Conservation (phyloP, 2,888 invertebrate species). For the Acanthosoma haemorrhoidale region DNA sequence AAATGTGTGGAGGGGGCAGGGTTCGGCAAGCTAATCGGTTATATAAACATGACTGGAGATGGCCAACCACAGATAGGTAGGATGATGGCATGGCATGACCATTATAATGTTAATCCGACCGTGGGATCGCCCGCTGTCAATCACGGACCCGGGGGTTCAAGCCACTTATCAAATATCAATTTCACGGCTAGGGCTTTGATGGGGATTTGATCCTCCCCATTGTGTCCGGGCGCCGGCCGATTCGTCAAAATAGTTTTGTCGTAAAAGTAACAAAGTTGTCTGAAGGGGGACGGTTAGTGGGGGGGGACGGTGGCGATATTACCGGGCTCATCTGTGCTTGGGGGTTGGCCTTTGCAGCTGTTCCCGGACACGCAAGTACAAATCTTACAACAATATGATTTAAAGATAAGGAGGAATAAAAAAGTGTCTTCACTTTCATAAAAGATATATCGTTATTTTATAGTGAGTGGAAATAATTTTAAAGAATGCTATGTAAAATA, state of each 20-base stretch:
- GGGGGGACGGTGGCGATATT: background rate
- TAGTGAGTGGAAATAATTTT: too few relatives aligned
- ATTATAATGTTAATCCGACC: conserved; percentile 7
- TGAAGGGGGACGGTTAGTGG: too few relatives aligned
- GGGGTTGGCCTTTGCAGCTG: background rate
- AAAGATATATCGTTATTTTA: too few relatives aligned
- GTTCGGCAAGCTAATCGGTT: too few relatives aligned
- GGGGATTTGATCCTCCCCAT: conserved; percentile 21
- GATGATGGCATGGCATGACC: background rate
- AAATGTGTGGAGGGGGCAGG: too few relatives aligned
- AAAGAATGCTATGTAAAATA: too few relatives aligned
- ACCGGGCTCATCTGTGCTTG: background rate
- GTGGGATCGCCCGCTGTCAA: background rate
- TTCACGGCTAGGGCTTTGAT: conserved; percentile 10
- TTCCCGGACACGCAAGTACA: too few relatives aligned
- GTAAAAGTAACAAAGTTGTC: conserved; percentile 14
- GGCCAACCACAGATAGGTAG: too few relatives aligned
- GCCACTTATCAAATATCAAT: conserved; percentile 30
- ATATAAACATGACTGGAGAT: too few relatives aligned
- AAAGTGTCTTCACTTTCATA: too few relatives aligned
- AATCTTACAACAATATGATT: too few relatives aligned
- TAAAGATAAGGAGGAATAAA: too few relatives aligned
- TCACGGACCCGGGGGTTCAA: background rate
- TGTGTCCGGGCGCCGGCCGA: background rate
- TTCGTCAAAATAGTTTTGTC: conserved; percentile 29